Conservation (phyloP, 2,113 vertebrate genomes). For the Calidris pygmaea region DNA sequence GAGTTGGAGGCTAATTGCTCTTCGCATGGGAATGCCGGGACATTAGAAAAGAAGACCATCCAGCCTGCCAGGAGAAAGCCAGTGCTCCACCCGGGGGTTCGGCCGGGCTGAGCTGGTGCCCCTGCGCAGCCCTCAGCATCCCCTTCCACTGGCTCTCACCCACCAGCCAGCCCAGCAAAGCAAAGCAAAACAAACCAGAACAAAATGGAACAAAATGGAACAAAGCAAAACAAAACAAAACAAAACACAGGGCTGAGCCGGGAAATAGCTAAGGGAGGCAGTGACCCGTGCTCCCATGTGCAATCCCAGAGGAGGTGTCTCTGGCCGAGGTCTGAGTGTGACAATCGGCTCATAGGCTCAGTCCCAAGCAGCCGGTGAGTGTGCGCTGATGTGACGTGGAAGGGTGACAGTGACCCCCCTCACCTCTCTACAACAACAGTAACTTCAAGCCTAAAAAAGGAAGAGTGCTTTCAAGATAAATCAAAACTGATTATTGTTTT, state of each 20-base stretch:
- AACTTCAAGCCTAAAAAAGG: neutral
- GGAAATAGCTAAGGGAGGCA: neutral
- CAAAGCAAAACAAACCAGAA: neutral
- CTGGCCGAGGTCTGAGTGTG: neutral
- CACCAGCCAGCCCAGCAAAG: neutral
- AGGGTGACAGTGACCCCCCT: neutral
- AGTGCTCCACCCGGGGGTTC: neutral
- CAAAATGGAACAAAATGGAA: too few relatives aligned
- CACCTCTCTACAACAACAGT: neutral
- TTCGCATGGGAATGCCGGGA: neutral
- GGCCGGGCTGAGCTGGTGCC: neutral
- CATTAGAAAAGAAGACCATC: neutral
- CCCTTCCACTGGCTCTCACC: neutral
- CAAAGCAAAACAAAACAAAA: neutral
- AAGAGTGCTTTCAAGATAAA: neutral
- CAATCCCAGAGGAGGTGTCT: neutral
- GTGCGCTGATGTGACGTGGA: neutral
- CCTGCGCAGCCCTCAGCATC: neutral
- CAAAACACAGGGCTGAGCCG: neutral
- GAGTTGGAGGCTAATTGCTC: neutral
- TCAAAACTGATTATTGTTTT: constrained; percentile 10
- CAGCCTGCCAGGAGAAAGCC: neutral
- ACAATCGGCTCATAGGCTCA: neutral
- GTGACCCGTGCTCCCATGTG: neutral
- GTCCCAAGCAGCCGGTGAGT: neutral